These are phyloP conservation scores for Excalfactoria chinensis DNA, from an alignment of 2,113 vertebrate genomes.

Conservation along the genomic window DNA sequence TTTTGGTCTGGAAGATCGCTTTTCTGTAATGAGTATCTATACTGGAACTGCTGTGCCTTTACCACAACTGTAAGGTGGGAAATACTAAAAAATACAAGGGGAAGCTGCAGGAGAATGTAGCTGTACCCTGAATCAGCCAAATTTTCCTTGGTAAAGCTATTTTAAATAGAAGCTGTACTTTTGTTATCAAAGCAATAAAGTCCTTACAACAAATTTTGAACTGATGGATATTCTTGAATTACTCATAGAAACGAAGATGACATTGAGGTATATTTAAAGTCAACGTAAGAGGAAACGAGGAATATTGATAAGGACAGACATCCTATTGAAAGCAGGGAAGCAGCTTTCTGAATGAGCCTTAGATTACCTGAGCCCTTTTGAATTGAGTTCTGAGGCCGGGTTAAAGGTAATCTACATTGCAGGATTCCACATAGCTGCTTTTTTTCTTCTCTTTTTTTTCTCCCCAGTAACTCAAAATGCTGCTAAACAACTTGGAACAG, in stretches of 20 bases:
- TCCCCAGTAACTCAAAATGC: not conserved
- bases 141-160: not conserved
- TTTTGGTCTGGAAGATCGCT: not conserved
- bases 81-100: not conserved
- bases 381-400: not conserved
- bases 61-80: not conserved
- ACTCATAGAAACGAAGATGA: not conserved
- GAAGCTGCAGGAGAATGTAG: not conserved
- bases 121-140: not conserved
- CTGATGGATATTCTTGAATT: not conserved
- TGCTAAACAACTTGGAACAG: not conserved
- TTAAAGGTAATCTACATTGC: not conserved
- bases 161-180: not conserved
- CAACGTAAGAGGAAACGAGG: not conserved
- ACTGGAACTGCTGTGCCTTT: not conserved
- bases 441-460: not conserved
- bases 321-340: not conserved
- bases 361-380: not conserved
- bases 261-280: not conserved
- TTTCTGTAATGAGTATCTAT: not conserved
- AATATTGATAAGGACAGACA: not conserved
- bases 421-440: not conserved
- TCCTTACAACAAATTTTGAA: not conserved
- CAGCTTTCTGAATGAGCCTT: not conserved
- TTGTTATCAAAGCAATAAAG: conserved; percentile 33